A percentile compares a stretch with the other conserved stretches of the same genome.
Evolutionary conservation across 1,140 invertebrate genomes (phyloP).

Genomic region (Goniozus legneri): DNA sequence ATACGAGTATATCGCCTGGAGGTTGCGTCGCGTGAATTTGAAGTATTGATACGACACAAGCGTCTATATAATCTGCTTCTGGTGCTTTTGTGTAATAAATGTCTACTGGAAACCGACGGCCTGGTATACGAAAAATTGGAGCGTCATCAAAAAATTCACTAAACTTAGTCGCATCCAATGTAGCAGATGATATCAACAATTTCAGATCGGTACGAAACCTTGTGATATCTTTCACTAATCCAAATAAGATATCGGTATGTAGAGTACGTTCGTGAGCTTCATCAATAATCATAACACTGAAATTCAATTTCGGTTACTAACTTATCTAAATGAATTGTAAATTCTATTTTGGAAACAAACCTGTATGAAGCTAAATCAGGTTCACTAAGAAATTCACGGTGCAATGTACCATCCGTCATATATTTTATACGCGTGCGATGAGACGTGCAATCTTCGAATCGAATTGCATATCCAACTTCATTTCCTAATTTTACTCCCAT

Average conservation of each 20-base stretch:
- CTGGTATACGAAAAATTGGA: conserved; percentile 96
- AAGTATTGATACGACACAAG: conserved; percentile 91
- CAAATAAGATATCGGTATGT: conserved; percentile 98
- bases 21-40: conserved; percentile 98
- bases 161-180: conserved; percentile 97
- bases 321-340: background rate
- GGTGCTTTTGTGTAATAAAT: conserved; percentile 99
- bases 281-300: conserved; percentile 97
- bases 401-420: conserved; percentile 98
- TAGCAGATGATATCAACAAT: conserved; percentile 95
- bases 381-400: conserved; percentile 96
- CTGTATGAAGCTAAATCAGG: conserved; percentile 89
- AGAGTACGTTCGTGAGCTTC: conserved; percentile 98
- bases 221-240: conserved; percentile 96
- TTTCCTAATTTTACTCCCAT: conserved; percentile 98
- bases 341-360: conserved; percentile 28
- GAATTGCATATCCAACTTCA: conserved; percentile 98
- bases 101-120: conserved; percentile 81
- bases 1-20: conserved; percentile 92
- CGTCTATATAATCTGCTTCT: conserved; percentile 97
- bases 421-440: conserved; percentile 97
- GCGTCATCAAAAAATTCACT: conserved; percentile 98
- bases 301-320: conserved; percentile 21
- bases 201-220: conserved; percentile 93
- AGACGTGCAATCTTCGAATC: conserved; percentile 99